Conservation (phyloP, 1,140 invertebrate species). For the Dolichoris vasculosae region DNA sequence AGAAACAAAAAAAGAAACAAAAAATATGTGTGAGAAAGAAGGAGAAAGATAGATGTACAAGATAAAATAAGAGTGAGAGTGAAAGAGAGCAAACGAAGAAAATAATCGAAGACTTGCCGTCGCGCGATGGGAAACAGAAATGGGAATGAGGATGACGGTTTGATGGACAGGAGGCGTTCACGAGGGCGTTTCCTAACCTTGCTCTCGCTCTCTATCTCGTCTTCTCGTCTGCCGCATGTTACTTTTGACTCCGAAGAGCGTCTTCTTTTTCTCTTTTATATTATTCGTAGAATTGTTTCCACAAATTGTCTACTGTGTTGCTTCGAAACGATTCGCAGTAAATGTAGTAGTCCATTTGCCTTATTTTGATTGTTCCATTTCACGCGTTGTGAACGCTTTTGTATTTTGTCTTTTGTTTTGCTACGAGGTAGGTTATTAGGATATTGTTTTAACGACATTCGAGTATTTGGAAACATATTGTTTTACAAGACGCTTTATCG, state of each 20-base stretch:
- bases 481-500: neutral
- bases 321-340: slow-evolving; percentile 4
- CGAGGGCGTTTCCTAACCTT: slow-evolving; percentile 68
- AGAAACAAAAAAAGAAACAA: slow-evolving; percentile 42
- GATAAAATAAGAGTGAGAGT: neutral
- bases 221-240: slow-evolving; percentile 50
- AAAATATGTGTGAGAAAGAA: slow-evolving; percentile 23
- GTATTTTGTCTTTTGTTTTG: slow-evolving; percentile 5
- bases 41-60: neutral
- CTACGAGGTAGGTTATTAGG: neutral
- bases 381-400: neutral
- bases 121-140: slow-evolving; percentile 75
- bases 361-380: slow-evolving; percentile 44
- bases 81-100: slow-evolving; percentile 55
- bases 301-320: slow-evolving; percentile 49
- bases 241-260: slow-evolving; percentile 39
- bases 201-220: slow-evolving; percentile 47
- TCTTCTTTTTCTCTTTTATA: slow-evolving; percentile 23
- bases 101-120: slow-evolving; percentile 65
- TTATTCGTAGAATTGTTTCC: slow-evolving; percentile 48
- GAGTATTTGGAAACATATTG: neutral
- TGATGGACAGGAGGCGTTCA: slow-evolving; percentile 72
- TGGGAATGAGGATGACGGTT: slow-evolving; percentile 65
- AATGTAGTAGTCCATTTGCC: slow-evolving; percentile 29
- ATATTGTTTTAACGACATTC: neutral